Evolutionary conservation across 2,888 invertebrate species (phyloP).

Genomic region (Aphodius granarius): DNA sequence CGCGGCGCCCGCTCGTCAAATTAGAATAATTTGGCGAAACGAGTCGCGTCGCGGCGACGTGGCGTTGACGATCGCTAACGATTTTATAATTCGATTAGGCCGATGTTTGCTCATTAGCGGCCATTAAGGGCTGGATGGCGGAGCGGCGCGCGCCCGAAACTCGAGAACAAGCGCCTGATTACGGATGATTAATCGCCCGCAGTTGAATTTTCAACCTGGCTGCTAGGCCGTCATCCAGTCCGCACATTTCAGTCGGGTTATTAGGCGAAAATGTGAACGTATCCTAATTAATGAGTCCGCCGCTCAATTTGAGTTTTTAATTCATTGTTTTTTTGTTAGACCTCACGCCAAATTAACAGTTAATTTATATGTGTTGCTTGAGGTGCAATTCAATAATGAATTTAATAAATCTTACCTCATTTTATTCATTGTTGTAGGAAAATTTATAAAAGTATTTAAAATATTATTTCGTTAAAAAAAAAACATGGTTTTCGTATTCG

Average conservation of each 20-base stretch:
- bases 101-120: conserved; percentile 15
- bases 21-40: conserved; percentile 1
- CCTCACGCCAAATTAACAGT: no score
- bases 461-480: no score
- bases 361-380: no score
- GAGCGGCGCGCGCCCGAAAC: background rate
- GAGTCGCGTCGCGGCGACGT: background rate
- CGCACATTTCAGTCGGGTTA: background rate
- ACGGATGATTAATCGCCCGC: background rate
- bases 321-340: background rate
- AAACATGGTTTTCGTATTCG: no score
- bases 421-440: no score
- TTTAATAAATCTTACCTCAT: no score
- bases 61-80: background rate
- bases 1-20: background rate
- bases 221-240: no score
- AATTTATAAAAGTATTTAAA: no score
- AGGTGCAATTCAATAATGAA: no score
- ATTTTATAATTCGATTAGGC: conserved; percentile 18
- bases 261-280: background rate
- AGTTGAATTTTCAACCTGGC: background rate
- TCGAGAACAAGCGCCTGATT: background rate
- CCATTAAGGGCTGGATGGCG: background rate
- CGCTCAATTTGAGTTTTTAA: background rate
- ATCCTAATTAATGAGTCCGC: background rate